These are phyloP conservation scores for Stratiolaelaps scimitus DNA, from an alignment of 1,140 invertebrate genomes.

Conservation along the genomic window DNA sequence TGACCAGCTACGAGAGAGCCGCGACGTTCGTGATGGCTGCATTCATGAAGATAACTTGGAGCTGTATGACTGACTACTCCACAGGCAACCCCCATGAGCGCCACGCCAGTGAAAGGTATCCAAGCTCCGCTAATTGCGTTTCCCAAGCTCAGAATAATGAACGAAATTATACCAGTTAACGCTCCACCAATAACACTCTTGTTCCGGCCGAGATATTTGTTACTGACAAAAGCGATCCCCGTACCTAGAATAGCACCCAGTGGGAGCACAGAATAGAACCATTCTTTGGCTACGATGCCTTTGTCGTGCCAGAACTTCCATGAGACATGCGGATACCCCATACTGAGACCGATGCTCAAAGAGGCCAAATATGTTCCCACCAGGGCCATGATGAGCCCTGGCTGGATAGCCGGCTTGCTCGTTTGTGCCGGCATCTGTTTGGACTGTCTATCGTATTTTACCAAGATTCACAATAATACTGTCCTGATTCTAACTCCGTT, in stretches of 20 bases:
- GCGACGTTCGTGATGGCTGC: background rate
- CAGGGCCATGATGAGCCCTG: background rate
- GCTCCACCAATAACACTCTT: background rate
- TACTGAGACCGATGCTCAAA: slow-evolving; percentile 1
- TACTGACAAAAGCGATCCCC: background rate
- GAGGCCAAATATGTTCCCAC: slow-evolving; percentile 12
- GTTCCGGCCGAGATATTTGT: slow-evolving; percentile 14
- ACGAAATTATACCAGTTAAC: background rate
- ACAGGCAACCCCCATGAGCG: background rate
- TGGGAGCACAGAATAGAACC: background rate
- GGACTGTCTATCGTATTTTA: too few species aligned
- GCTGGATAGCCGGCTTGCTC: background rate
- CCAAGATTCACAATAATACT: too few species aligned
- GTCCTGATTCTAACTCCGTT: too few species aligned
- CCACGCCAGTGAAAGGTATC: background rate
- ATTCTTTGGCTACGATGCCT: background rate
- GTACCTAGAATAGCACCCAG: background rate
- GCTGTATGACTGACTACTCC: slow-evolving; percentile 2
- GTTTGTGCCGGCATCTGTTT: too few species aligned
- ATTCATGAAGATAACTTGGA: background rate
- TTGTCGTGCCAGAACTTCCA: background rate
- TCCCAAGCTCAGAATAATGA: background rate
- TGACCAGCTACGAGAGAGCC: background rate
- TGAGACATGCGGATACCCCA: background rate
- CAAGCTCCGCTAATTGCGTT: background rate